phyloP scores from a whole-genome alignment of 2,888 invertebrate genomes.

The Agriopis aurantiaria region DNA sequence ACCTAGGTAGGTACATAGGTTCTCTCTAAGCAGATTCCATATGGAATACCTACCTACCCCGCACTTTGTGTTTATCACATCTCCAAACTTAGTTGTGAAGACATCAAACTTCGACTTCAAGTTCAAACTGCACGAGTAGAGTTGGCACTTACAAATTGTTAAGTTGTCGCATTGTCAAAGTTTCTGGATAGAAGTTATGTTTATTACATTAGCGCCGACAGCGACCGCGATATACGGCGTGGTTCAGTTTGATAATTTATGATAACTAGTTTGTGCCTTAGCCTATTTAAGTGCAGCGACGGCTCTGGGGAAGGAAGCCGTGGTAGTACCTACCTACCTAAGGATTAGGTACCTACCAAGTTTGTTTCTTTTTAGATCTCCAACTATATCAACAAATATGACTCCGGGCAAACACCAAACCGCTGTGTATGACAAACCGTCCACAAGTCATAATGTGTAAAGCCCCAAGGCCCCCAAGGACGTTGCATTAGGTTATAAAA shows the following conservation, averaged over 20 bases:
- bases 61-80: constrained; percentile 11
- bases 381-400: too few relatives aligned
- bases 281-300: too few relatives aligned
- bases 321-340: too few relatives aligned
- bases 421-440: too few relatives aligned
- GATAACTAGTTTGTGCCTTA: not conserved
- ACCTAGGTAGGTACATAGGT: constrained; percentile 9
- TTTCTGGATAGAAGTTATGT: constrained; percentile 6
- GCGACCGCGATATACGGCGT: constrained; percentile 7
- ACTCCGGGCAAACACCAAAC: too few relatives aligned
- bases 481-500: too few relatives aligned
- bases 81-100: constrained; percentile 4
- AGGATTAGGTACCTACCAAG: too few relatives aligned
- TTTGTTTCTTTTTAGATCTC: too few relatives aligned
- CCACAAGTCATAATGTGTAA: too few relatives aligned
- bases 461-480: too few relatives aligned
- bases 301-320: too few relatives aligned
- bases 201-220: constrained; percentile 13
- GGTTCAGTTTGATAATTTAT: constrained; percentile 2
- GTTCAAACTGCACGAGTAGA: constrained; percentile 11
- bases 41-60: not conserved
- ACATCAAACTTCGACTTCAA: constrained; percentile 15
- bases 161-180: constrained; percentile 17
- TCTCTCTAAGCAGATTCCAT: constrained; percentile 3
- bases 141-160: constrained; percentile 9